A percentile compares a stretch with the other conserved stretches of the same genome.
phyloP scores from a whole-genome alignment of 2,888 invertebrate genomes.

The Xylota segnis region DNA sequence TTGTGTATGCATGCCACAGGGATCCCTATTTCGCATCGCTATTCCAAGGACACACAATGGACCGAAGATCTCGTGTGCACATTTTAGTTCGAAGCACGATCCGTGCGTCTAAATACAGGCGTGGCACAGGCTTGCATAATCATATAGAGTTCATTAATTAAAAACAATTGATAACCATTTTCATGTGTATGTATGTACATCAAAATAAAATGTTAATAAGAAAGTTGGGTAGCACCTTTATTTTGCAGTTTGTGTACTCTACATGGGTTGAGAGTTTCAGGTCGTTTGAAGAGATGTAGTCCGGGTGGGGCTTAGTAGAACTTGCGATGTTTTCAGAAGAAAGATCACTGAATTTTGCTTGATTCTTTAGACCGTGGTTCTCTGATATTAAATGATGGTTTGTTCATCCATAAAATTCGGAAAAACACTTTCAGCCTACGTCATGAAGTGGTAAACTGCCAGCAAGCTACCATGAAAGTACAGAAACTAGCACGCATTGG shows the following conservation, averaged over 20 bases:
- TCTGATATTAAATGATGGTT: no score
- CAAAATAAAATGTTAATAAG: not conserved
- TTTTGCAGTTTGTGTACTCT: not conserved
- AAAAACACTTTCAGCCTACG: no score
- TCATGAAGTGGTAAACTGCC: no score
- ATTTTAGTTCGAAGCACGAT: constrained; percentile 82
- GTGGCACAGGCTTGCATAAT: not conserved
- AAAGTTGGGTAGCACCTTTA: not conserved
- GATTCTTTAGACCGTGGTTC: no score
- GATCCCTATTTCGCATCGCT: constrained; percentile 92
- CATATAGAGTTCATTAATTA: not conserved
- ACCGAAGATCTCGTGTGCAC: constrained; percentile 82
- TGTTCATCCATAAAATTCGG: no score
- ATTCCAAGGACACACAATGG: constrained; percentile 86
- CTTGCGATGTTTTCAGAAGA: no score
- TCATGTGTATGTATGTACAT: not conserved
- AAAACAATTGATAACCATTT: not conserved
- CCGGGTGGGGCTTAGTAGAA: no score
- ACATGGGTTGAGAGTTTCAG: no score
- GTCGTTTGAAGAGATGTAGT: no score
- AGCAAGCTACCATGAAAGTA: no score
- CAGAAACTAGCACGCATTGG: no score
- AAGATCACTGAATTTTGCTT: no score
- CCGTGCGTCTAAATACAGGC: constrained; percentile 80
- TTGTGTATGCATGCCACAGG: constrained; percentile 95